These are phyloP conservation scores for Panthera leo DNA, from an alignment of 2,113 vertebrate genomes.

Conservation along the genomic window DNA sequence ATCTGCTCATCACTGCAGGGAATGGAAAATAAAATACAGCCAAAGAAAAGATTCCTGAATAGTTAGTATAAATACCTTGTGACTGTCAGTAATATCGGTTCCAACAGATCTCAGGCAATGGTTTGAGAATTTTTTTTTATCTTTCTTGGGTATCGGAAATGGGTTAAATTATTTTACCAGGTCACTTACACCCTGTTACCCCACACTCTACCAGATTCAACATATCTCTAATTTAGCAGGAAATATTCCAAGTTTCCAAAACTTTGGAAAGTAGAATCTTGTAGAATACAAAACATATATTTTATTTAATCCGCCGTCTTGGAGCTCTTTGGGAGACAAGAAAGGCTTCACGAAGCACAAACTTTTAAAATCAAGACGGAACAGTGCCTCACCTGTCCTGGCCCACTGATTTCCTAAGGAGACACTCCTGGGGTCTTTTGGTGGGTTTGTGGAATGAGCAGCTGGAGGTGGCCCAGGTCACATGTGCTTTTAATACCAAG, in stretches of 20 bases:
- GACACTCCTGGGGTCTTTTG: not conserved
- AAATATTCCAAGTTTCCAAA: constrained; percentile 52
- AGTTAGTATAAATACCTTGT: not conserved
- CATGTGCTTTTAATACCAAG: constrained; percentile 70
- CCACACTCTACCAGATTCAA: not conserved
- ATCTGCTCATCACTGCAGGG: not conserved
- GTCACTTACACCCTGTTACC: not conserved
- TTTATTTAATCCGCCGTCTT: not conserved
- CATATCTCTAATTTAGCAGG: constrained; percentile 38
- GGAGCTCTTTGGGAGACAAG: not conserved
- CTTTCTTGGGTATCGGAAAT: not conserved
- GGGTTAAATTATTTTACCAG: constrained; percentile 36
- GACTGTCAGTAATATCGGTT: not conserved
- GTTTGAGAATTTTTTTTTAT: constrained; percentile 11
- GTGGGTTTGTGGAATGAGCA: not conserved
- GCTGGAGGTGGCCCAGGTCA: not conserved
- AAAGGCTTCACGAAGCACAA: not conserved
- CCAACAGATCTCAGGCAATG: not conserved
- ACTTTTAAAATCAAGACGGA: not conserved
- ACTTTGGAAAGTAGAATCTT: not conserved
- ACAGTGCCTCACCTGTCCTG: not conserved
- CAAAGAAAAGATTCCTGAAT: not conserved
- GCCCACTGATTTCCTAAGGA: constrained; percentile 40
- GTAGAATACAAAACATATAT: constrained; percentile 19
- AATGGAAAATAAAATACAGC: not conserved